Evolutionary conservation across 1,140 invertebrate species (phyloP).

Genomic region (Zelostemma sp.): DNA sequence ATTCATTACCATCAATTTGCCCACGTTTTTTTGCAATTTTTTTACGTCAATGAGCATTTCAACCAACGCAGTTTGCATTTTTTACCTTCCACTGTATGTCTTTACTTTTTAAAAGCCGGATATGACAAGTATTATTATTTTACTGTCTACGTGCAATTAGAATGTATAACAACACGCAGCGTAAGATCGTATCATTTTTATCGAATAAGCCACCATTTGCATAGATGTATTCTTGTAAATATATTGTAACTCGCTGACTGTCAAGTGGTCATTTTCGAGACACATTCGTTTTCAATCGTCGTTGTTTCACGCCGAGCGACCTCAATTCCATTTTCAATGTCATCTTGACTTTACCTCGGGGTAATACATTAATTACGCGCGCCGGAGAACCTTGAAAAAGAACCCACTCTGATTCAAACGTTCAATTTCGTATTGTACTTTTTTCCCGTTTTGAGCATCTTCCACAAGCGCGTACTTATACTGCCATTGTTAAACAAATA

Average conservation of each 20-base stretch:
- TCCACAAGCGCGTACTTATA: too few relatives aligned
- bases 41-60: slow-evolving; percentile 35
- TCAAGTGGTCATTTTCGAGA: slow-evolving; percentile 5
- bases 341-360: neutral
- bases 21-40: slow-evolving; percentile 31
- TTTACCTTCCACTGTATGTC: too few relatives aligned
- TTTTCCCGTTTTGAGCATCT: too few relatives aligned
- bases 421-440: too few relatives aligned
- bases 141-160: slow-evolving; percentile 8
- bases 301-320: neutral
- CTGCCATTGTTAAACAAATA: too few relatives aligned
- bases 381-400: too few relatives aligned
- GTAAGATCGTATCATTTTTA: neutral
- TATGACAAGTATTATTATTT: slow-evolving; percentile 9
- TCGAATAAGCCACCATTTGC: neutral
- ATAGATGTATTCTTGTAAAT: slow-evolving; percentile 5
- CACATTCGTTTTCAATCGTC: neutral
- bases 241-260: neutral
- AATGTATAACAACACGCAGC: slow-evolving; percentile 1
- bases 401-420: too few relatives aligned
- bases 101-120: neutral
- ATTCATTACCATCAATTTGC: slow-evolving; percentile 18
- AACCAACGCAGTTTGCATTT: slow-evolving; percentile 40
- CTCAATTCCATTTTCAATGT: neutral
- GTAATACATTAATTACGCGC: too few relatives aligned